phyloP scores from a whole-genome alignment of 2,113 vertebrate genomes.

The cattle (Bos taurus) region ARS-UCD2.0 NC_037343.1:35932001-35932500 shows the following conservation, averaged over 20 bases:
- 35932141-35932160: not conserved
- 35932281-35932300: not conserved
- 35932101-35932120: not conserved
- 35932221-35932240: not conserved
- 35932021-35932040: not conserved
- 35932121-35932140: not conserved
- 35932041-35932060: not conserved
- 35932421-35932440: not conserved
- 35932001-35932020: not conserved
- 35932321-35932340: not conserved
- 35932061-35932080: not conserved
- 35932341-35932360: not conserved
- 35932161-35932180: not conserved
- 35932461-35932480: not conserved
- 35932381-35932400: not conserved
- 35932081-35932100: not conserved
- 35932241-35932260: not conserved
- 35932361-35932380: not conserved
- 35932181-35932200: not conserved
- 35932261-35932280: not conserved
- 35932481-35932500: fast-evolving
- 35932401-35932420: not conserved
- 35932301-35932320: not conserved
- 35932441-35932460: too few species aligned
- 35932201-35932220: not conserved